Percentiles rank a stretch among this genome's conserved stretches.
Conservation (phyloP, 2,797 vertebrate species). For the Rhynchonycteris naso region DNA sequence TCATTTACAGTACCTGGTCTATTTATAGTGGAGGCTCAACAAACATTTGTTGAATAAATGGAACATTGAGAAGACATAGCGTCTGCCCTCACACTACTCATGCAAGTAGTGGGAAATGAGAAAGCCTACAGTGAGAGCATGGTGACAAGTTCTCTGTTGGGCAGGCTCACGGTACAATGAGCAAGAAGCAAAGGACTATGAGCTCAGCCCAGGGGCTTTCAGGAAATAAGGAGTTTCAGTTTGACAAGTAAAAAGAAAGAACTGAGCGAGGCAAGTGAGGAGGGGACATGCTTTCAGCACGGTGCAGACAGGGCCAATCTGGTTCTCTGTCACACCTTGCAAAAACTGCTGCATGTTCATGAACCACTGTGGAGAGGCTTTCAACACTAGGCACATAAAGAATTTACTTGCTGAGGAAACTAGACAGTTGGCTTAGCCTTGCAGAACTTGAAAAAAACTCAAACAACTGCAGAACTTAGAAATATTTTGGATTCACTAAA, state of each 20-base stretch:
- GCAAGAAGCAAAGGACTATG: neutral
- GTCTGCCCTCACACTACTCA: neutral
- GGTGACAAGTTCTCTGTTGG: neutral
- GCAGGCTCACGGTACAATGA: neutral
- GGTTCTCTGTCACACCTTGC: neutral
- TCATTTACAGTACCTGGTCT: neutral
- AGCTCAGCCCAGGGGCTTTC: neutral
- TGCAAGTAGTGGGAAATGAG: neutral
- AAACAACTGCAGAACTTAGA: conserved; percentile 41
- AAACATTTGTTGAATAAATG: neutral
- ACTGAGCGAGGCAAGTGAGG: neutral
- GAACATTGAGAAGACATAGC: neutral
- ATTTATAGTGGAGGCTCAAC: neutral
- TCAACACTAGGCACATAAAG: neutral
- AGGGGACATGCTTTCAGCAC: neutral
- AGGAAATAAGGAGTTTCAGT: neutral
- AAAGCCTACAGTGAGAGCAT: neutral
- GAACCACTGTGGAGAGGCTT: neutral
- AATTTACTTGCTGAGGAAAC: neutral
- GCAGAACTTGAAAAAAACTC: conserved; percentile 50
- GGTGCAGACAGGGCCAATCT: neutral
- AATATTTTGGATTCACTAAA: conserved; percentile 61
- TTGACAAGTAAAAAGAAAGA: neutral
- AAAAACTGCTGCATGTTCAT: neutral
- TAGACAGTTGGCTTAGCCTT: conserved; percentile 23